Evolutionary conservation across 2,888 invertebrate species (phyloP).

Genomic region (Dione vanillae): DNA sequence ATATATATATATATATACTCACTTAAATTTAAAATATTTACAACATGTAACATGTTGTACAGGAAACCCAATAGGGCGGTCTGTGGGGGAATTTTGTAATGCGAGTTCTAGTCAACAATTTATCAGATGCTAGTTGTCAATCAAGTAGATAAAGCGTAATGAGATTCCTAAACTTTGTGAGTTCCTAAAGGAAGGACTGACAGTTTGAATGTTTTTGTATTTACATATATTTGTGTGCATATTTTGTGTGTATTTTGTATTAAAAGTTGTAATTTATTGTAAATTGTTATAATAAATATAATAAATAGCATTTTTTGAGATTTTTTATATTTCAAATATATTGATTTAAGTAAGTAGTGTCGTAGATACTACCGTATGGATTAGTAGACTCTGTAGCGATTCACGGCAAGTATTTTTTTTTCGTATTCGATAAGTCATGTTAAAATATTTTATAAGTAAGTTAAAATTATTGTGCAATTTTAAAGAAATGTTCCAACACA

Average conservation of each 20-base stretch:
- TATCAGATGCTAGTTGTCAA: conserved; percentile 37
- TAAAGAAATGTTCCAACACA: too few relatives aligned
- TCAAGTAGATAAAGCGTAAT: conserved; percentile 41
- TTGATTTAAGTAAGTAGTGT: too few relatives aligned
- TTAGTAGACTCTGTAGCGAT: too few relatives aligned
- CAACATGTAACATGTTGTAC: not conserved
- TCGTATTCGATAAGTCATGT: too few relatives aligned
- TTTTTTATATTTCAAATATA: not conserved
- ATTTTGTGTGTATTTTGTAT: too few relatives aligned
- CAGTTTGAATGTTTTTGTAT: conserved; percentile 23
- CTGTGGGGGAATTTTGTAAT: not conserved
- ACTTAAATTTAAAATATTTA: conserved; percentile 3
- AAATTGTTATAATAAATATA: too few relatives aligned
- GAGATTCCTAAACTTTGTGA: conserved; percentile 41
- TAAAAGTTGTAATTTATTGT: too few relatives aligned
- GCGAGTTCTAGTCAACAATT: conserved; percentile 25
- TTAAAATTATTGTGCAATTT: too few relatives aligned
- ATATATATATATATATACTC: not conserved
- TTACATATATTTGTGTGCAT: not conserved
- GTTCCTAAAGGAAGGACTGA: conserved; percentile 32
- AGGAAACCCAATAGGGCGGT: conserved; percentile 2
- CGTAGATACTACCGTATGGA: too few relatives aligned
- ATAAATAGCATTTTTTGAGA: not conserved
- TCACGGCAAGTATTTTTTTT: too few relatives aligned
- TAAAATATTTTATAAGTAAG: too few relatives aligned